Evolutionary conservation across 2,888 invertebrate species (phyloP).

Genomic region (Ophion costatus): DNA sequence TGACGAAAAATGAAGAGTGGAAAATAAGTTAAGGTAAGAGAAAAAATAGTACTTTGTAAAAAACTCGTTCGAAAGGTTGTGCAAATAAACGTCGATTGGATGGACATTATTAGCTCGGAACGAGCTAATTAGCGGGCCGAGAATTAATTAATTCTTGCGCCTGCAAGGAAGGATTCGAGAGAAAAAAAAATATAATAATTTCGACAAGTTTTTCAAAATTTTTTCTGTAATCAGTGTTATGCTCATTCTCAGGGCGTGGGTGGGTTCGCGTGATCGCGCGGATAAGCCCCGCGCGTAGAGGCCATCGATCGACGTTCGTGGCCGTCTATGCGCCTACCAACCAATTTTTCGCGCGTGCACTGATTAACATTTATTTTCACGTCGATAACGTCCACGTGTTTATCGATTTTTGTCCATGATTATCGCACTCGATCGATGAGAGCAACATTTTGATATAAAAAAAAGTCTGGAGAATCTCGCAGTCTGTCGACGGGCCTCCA

Average conservation of each 20-base stretch:
- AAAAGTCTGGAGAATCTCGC: neutral
- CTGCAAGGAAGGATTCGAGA: neutral
- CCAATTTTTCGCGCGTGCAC: constrained; percentile 24
- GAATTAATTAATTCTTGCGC: too few relatives aligned
- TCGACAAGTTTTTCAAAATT: neutral
- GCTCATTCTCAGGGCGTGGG: constrained; percentile 20
- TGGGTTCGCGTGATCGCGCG: constrained; percentile 24
- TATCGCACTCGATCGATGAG: neutral
- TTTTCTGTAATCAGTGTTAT: neutral
- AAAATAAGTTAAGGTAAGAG: too few relatives aligned
- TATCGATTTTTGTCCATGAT: constrained; percentile 40
- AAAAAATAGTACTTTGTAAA: too few relatives aligned
- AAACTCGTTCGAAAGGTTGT: too few relatives aligned
- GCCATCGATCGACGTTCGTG: constrained; percentile 44
- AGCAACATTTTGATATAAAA: neutral
- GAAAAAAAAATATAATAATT: neutral
- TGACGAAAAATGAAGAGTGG: too few relatives aligned
- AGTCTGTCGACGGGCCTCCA: too few relatives aligned
- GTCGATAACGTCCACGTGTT: constrained; percentile 29
- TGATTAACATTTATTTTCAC: constrained; percentile 57
- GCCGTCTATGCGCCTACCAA: neutral
- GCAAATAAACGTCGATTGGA: too few relatives aligned
- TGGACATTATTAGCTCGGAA: too few relatives aligned
- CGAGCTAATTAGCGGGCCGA: too few relatives aligned
- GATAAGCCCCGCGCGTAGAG: constrained; percentile 32